phyloP scores from a whole-genome alignment of 2,797 vertebrate genomes.

The Rhincodon typus region DNA sequence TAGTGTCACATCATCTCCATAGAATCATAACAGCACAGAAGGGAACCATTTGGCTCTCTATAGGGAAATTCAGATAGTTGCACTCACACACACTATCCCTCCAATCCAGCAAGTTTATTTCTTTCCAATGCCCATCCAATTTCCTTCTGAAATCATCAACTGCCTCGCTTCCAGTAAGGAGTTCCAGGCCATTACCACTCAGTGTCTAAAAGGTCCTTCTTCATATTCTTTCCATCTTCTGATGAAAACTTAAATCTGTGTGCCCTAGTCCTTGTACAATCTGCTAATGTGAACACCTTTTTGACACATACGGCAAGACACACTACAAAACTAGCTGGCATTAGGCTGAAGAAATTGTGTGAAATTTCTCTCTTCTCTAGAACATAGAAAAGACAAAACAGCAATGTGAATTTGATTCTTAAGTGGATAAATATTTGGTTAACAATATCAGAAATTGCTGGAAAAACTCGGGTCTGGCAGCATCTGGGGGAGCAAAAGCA shows the following conservation, averaged over 20 bases:
- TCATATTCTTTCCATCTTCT: background rate
- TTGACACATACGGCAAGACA: background rate
- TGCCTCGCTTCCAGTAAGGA: background rate
- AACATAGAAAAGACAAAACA: background rate
- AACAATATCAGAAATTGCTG: background rate
- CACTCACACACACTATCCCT: background rate
- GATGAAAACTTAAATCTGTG: background rate
- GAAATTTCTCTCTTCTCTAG: background rate
- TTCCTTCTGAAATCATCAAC: background rate
- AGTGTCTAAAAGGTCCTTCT: background rate
- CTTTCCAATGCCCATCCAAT: background rate
- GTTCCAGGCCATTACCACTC: background rate
- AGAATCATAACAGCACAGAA: no score
- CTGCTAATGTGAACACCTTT: background rate
- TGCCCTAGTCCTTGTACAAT: background rate
- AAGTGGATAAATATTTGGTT: slow-evolving; percentile 7
- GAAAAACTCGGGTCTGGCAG: no score
- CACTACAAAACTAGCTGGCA: background rate
- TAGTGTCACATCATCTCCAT: background rate
- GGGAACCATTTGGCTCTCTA: background rate
- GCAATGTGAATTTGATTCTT: background rate
- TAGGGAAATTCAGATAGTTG: background rate
- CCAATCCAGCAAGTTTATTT: background rate
- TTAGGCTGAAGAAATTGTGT: background rate
- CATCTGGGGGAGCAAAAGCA: no score